Conservation (phyloP, 2,797 vertebrate species). For the Erethizon dorsatum region DNA sequence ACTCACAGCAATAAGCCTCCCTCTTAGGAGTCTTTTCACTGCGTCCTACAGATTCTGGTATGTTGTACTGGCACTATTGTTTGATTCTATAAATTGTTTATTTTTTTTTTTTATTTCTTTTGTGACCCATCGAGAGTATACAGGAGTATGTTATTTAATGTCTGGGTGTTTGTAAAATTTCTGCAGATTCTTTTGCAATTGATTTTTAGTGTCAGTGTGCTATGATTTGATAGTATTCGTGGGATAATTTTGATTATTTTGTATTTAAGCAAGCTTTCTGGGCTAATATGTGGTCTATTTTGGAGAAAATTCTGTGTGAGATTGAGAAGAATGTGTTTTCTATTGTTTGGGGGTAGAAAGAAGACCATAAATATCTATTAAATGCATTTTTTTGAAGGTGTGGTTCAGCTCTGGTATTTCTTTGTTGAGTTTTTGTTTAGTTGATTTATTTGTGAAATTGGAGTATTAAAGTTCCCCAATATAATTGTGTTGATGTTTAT, state of each 20-base stretch:
- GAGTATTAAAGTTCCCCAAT: not conserved
- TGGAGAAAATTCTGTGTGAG: not conserved
- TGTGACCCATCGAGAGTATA: not conserved
- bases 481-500: not conserved
- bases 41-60: not conserved
- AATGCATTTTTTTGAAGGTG: not conserved
- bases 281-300: not conserved
- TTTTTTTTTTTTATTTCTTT: not conserved
- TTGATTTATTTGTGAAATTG: not conserved
- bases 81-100: not conserved
- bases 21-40: not conserved
- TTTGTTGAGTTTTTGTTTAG: not conserved
- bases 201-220: not conserved
- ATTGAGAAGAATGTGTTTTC: not conserved
- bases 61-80: not conserved
- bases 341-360: not conserved
- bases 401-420: not conserved
- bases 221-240: not conserved
- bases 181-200: not conserved
- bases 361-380: not conserved
- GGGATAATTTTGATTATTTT: not conserved
- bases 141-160: not conserved
- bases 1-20: not conserved
- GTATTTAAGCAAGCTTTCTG: not conserved
- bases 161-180: not conserved